phyloP scores from a whole-genome alignment of 2,113 vertebrate species.

The Abramis brama region DNA sequence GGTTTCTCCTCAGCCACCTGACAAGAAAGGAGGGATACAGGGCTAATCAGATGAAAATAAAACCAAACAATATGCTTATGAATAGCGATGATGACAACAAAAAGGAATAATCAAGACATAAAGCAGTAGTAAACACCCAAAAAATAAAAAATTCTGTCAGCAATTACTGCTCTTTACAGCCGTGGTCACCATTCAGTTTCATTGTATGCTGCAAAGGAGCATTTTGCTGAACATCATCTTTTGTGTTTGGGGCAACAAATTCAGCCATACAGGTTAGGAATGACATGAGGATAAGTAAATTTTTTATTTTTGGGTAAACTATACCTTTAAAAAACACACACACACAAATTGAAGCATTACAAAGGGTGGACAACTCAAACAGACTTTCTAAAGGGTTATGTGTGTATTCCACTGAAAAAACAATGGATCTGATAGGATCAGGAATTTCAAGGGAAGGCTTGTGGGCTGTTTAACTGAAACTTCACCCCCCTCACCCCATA shows the following conservation, averaged over 20 bases:
- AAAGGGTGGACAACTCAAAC: background rate
- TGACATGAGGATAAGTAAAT: background rate
- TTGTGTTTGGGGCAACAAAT: background rate
- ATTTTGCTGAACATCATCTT: background rate
- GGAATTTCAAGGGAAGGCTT: slow-evolving; percentile 52
- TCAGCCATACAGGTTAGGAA: background rate
- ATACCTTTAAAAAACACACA: background rate
- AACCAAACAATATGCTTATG: background rate
- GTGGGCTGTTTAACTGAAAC: slow-evolving; percentile 23
- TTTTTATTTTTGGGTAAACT: background rate
- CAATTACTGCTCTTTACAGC: background rate
- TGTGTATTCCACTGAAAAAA: slow-evolving; percentile 7
- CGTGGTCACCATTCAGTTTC: background rate
- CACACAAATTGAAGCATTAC: background rate
- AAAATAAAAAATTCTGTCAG: too few species aligned
- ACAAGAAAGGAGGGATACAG: background rate
- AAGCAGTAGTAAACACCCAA: background rate
- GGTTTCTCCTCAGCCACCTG: slow-evolving; percentile 58
- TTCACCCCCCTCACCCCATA: slow-evolving; percentile 31
- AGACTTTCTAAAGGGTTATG: background rate
- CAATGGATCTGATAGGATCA: slow-evolving; percentile 38
- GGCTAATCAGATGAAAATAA: background rate
- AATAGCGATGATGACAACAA: background rate
- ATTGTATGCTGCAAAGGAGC: background rate
- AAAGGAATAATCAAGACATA: background rate